Evolutionary conservation across 30 jellyfish, hydroid and myxozoan genomes (phyloP), one percentile per base, ranked within the genome.

Genomic region (Aurelia sp.): DNA sequence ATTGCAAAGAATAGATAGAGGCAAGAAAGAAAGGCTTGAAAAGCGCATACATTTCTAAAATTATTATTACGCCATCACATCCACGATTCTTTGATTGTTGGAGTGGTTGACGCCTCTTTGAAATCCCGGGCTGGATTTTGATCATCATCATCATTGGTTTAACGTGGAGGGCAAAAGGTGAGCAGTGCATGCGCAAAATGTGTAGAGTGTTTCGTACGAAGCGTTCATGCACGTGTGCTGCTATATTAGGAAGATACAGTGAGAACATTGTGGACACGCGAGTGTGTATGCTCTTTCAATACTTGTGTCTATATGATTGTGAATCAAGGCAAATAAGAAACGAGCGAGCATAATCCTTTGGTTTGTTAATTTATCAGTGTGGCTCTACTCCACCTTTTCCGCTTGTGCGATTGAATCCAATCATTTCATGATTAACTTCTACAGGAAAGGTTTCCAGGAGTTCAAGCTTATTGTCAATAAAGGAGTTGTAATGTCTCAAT

Each of bases 201-300:
- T 44, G 55, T 9, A 10, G 55, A 44, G 55, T 44, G 8, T 44
- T 44, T 44, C 10, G 13, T 10, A 44, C 55, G 13, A 44, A 44
- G 55, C 55, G 15, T 44, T 44, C 55, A 44, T 44, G 55, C 55
- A 44, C 55, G 55, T 44, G 55, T 44, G 55, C 55, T 44, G 13
- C 55, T 44, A 44, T 44, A 44, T 44, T 44, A 7, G 55, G 55
- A 44, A 8, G 55, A 44, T 44, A 44, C 10, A 44, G 55, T 10
- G 15, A 16, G 60, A 18, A 27, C 80, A n/a, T 74, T 0, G 61
- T 19, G 11, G 82, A 84, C 93, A 84, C 93, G 93, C 93, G 93
- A 84, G 79, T 71, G 58, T 84, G 69, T 84, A 77, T 84, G 86
- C 50, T 71, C 37, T 62, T 44, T 53, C 69, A 81, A 84, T 59